phyloP scores from a whole-genome alignment of 1,140 invertebrate species.

The Wiebesia pumilae region DNA sequence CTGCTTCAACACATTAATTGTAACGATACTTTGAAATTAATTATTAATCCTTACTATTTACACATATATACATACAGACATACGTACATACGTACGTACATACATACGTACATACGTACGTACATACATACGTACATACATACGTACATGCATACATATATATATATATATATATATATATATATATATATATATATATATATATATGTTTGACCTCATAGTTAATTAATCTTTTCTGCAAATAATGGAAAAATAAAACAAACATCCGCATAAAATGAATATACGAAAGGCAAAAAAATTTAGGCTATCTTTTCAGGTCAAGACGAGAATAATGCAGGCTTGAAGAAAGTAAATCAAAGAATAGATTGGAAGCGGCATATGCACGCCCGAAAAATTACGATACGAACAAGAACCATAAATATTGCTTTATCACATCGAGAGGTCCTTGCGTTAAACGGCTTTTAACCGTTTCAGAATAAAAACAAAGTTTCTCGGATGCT shows the following conservation, averaged over 20 bases:
- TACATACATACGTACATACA: no score
- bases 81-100: no score
- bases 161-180: no score
- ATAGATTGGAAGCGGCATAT: background rate
- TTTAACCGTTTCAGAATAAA: conserved; percentile 18
- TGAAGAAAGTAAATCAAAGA: conserved; percentile 18
- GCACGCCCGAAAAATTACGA: background rate
- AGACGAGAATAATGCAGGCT: background rate
- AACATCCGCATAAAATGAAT: background rate
- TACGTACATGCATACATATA: no score
- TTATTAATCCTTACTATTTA: background rate
- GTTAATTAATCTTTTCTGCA: background rate
- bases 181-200: background rate
- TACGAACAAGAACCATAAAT: conserved; percentile 48
- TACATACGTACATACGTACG: no score
- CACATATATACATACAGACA: background rate
- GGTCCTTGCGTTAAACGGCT: conserved; percentile 30
- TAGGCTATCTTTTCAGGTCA: background rate
- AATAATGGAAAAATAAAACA: background rate
- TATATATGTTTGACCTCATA: background rate
- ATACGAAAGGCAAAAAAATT: background rate
- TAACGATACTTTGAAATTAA: conserved; percentile 15
- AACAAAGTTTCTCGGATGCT: background rate
- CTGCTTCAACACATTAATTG: conserved; percentile 10
- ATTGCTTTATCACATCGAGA: conserved; percentile 45